Evolutionary conservation across 2,113 vertebrate species (phyloP).

Genomic region (Canis aureus): DNA sequence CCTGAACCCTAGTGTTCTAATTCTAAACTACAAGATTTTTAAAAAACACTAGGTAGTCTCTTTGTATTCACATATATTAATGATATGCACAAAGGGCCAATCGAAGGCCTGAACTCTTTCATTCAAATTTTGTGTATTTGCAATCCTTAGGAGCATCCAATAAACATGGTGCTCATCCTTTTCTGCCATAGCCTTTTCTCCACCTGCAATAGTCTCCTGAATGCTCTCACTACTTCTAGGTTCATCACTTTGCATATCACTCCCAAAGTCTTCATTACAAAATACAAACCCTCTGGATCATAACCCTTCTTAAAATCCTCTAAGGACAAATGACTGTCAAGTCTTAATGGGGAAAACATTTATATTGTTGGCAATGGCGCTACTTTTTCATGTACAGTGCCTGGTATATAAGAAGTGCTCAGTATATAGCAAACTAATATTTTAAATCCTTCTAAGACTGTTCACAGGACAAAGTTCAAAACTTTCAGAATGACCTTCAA

Average conservation of each 20-base stretch:
- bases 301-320: slow-evolving; percentile 22
- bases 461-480: background rate
- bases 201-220: background rate
- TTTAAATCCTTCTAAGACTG: background rate
- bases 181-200: background rate
- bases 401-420: background rate
- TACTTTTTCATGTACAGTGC: background rate
- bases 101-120: background rate
- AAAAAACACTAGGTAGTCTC: background rate
- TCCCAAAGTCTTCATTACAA: slow-evolving; percentile 29
- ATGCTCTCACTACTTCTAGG: background rate
- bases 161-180: background rate
- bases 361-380: background rate
- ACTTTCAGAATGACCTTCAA: background rate
- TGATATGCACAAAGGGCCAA: background rate
- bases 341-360: background rate
- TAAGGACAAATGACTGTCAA: background rate
- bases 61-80: background rate
- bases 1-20: background rate
- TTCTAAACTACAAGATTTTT: background rate
- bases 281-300: background rate
- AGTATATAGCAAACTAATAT: background rate
- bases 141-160: background rate
- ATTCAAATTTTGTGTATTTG: slow-evolving; percentile 11
- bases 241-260: background rate